Evolutionary conservation across 2,888 invertebrate species (phyloP).

Genomic region (Tipula unca): DNA sequence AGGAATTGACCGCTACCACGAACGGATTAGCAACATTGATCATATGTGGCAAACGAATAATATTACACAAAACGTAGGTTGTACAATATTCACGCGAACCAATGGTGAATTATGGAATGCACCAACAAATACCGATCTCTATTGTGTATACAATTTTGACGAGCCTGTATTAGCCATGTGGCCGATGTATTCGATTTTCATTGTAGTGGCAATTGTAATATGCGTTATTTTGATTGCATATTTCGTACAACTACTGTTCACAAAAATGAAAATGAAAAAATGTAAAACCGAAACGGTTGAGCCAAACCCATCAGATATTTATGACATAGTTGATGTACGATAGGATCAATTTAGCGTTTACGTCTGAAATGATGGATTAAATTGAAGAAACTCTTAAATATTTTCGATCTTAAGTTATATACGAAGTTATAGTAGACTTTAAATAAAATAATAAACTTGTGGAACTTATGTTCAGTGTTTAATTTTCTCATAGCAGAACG

Average conservation of each 20-base stretch:
- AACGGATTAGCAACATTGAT: not conserved
- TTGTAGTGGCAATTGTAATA: not conserved
- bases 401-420: too few species aligned
- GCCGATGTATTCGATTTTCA: not conserved
- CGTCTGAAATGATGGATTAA: too few species aligned
- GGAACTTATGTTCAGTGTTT: too few species aligned
- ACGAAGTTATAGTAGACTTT: too few species aligned
- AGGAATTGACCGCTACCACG: not conserved
- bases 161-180: not conserved
- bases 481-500: too few species aligned
- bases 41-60: not conserved
- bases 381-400: too few species aligned
- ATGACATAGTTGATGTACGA: not conserved
- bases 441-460: too few species aligned
- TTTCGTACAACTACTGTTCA: not conserved
- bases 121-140: not conserved
- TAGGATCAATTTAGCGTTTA: too few species aligned
- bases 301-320: not conserved
- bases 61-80: not conserved
- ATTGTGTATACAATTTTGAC: not conserved
- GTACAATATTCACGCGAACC: not conserved
- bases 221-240: not conserved
- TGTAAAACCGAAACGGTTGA: not conserved
- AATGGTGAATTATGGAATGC: not conserved
- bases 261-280: not conserved